phyloP scores from a whole-genome alignment of 2,113 vertebrate genomes.

The Anhinga rufa region DNA sequence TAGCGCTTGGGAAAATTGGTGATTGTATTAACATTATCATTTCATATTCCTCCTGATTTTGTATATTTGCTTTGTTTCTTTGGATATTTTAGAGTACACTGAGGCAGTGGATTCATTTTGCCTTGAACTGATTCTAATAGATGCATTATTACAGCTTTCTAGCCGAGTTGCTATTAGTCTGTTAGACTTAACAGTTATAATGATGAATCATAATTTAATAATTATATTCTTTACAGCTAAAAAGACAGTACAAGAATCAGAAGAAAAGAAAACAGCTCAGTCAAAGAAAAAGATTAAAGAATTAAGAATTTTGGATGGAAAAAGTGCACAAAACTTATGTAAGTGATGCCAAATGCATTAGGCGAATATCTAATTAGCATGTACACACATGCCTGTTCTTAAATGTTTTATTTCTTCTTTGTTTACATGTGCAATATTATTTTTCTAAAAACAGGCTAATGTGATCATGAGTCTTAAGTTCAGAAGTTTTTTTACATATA shows the following conservation, averaged over 20 bases:
- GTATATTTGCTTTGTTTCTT: neutral
- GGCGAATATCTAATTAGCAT: neutral
- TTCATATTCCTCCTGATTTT: neutral
- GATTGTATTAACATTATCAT: neutral
- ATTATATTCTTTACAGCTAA: constrained; percentile 75
- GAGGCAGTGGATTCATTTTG: neutral
- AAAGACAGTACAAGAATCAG: constrained; percentile 79
- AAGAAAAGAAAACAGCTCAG: constrained; percentile 75
- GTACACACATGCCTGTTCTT: accelerated
- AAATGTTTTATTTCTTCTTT: neutral
- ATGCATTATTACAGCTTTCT: neutral
- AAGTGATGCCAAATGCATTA: constrained; percentile 55
- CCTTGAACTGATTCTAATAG: neutral
- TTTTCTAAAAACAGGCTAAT: neutral
- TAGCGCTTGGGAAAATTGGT: neutral
- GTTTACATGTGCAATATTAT: neutral
- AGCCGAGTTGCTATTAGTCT: neutral
- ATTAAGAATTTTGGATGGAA: constrained; percentile 88
- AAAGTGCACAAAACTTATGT: constrained; percentile 96
- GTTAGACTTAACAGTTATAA: neutral
- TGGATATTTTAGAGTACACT: neutral
- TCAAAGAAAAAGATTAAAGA: constrained; percentile 93
- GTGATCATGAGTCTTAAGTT: neutral
- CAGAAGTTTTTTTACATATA: neutral
- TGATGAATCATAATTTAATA: neutral